Evolutionary conservation across 2,113 vertebrate genomes (phyloP).

Genomic region (Semnopithecus entellus): DNA sequence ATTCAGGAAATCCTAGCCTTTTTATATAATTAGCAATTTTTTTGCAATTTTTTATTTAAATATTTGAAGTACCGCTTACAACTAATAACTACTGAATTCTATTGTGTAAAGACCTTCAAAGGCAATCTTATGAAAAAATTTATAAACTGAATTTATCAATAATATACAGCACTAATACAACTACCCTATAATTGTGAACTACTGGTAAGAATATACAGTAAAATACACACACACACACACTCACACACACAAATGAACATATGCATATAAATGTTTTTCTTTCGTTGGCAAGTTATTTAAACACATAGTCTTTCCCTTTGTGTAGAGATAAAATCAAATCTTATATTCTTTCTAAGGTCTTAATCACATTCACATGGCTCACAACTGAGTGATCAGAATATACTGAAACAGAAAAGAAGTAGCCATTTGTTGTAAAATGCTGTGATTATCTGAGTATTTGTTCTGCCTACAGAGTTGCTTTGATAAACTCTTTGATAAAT

Average conservation of each 20-base stretch:
- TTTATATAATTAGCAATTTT: neutral
- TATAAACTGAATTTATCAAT: neutral
- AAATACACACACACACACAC: neutral
- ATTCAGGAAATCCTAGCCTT: neutral
- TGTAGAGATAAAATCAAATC: neutral
- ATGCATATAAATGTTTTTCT: neutral
- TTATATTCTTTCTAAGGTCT: neutral
- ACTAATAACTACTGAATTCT: neutral
- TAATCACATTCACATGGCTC: neutral
- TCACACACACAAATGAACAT: neutral
- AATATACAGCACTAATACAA: neutral
- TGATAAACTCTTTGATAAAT: neutral
- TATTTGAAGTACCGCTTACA: neutral
- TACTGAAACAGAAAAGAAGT: neutral
- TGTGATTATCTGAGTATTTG: conserved; percentile 2
- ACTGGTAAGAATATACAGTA: neutral
- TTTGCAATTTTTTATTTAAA: neutral
- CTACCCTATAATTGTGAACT: neutral
- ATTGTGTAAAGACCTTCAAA: neutral
- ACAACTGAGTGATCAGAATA: conserved; percentile 5
- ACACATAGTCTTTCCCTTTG: neutral
- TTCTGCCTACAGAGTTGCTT: neutral
- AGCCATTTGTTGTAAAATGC: neutral
- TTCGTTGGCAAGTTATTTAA: neutral
- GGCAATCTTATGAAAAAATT: neutral